A percentile compares a stretch with the other conserved stretches of the same genome.
These are phyloP conservation scores for Panulirus ornatus DNA, from an alignment of 1,140 invertebrate species.

Conservation along the genomic window DNA sequence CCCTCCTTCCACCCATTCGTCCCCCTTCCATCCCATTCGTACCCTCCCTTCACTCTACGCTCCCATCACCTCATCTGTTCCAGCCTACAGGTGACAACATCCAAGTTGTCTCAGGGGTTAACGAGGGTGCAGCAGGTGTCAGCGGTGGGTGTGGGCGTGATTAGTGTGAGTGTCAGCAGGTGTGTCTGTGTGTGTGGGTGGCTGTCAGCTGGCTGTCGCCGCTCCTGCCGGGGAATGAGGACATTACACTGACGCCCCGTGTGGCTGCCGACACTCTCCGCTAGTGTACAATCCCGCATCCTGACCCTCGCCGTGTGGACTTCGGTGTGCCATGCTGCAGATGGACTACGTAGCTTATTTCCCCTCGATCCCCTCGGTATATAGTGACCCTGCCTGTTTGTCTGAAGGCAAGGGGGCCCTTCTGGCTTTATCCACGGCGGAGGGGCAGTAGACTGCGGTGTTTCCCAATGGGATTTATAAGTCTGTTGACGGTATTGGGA, in stretches of 20 bases:
- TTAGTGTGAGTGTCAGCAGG: not conserved
- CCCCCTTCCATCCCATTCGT: too few species aligned
- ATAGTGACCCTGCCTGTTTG: not conserved
- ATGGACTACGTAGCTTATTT: not conserved
- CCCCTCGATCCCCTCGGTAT: not conserved
- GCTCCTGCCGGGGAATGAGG: too few species aligned
- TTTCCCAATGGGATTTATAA: too few species aligned
- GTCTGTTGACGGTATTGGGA: conserved; percentile 13
- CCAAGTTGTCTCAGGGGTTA: too few species aligned
- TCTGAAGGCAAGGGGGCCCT: not conserved
- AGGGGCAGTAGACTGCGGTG: too few species aligned
- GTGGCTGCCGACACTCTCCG: not conserved
- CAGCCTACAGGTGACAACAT: too few species aligned
- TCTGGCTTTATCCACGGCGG: too few species aligned
- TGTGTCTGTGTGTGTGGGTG: not conserved
- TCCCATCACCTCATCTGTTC: too few species aligned
- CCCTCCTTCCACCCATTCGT: too few species aligned
- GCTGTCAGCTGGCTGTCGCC: not conserved
- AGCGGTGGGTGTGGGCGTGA: too few species aligned
- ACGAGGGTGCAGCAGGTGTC: too few species aligned
- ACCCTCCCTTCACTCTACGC: too few species aligned
- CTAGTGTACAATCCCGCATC: not conserved
- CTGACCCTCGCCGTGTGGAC: not conserved
- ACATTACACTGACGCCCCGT: not conserved
- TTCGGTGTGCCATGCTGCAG: not conserved